Evolutionary conservation across 1,140 invertebrate genomes (phyloP).

Genomic region (Heterodera schachtii): DNA sequence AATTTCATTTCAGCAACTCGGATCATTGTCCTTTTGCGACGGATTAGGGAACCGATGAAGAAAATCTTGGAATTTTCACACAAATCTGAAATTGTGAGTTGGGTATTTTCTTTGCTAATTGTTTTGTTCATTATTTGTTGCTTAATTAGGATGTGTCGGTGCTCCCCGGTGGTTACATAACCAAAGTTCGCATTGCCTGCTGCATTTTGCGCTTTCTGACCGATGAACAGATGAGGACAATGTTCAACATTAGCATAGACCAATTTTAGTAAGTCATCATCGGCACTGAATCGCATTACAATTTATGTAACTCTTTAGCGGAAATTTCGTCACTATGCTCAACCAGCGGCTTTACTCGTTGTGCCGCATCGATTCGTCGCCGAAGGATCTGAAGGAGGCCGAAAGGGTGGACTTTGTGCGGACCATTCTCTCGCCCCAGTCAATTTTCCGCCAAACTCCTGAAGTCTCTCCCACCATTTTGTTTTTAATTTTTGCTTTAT

Average conservation of each 20-base stretch:
- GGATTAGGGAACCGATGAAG: slow-evolving; percentile 6
- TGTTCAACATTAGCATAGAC: slow-evolving; percentile 25
- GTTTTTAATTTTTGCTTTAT: slow-evolving; percentile 1
- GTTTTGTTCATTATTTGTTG: neutral
- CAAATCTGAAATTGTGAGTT: slow-evolving; percentile 22
- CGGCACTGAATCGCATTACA: neutral
- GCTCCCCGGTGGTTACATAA: slow-evolving; percentile 31
- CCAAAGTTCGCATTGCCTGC: slow-evolving; percentile 36
- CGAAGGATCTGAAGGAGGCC: slow-evolving; percentile 25
- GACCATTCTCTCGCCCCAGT: slow-evolving; percentile 33
- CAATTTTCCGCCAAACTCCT: slow-evolving; percentile 32
- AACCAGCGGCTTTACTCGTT: slow-evolving; percentile 32
- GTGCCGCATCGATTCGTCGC: slow-evolving; percentile 26
- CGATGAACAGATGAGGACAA: slow-evolving; percentile 32
- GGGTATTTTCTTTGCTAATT: neutral
- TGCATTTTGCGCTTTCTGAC: slow-evolving; percentile 32
- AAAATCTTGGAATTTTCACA: slow-evolving; percentile 25
- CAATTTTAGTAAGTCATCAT: slow-evolving; percentile 30
- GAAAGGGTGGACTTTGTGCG: slow-evolving; percentile 31
- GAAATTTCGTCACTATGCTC: slow-evolving; percentile 14
- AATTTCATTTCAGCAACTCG: neutral
- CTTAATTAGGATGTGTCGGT: slow-evolving; percentile 19
- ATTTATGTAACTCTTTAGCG: slow-evolving; percentile 11
- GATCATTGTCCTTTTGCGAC: slow-evolving; percentile 14
- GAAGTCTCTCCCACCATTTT: neutral